Evolutionary conservation across 1,140 invertebrate genomes (phyloP), one percentile per base, ranked within the genome.

Genomic region (Saxidomus purpurata): DNA sequence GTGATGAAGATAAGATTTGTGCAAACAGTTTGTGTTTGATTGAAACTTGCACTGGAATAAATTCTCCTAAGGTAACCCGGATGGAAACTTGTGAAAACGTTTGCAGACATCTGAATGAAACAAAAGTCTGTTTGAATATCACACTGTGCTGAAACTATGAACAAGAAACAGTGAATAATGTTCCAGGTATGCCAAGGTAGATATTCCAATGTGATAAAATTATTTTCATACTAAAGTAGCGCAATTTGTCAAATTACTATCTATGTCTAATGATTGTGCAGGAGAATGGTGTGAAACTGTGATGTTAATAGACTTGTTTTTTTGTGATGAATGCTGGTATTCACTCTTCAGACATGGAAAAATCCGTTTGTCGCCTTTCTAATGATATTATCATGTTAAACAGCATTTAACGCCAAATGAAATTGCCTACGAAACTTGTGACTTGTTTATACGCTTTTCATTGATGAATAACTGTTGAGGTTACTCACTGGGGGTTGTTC

Each of bases 361-460:
- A 38, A 71, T 71, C 67, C 34, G 67, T 71, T 71, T 71, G 67
- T 71, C 67, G 67, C 67, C 67, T 71, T 38, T 38, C 67, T 71
- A 71, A 71, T 71, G 67, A 40, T 71, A 71, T 38, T 71, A 71
- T 71, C 67, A 38, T 71, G 67, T 71, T 71, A 36, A 71, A 71
- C 34, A 38, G 67, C 4, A 38, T 71, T 71, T 38, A 71, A 71
- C 38, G 67, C 67, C 67, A 71, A 36, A 40, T 71, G 19, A 71
- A 40, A 71, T 36, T 19, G 67, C 36, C 1, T 71, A 38, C 13
- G 2, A 31, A 71, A 71, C 31, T 13, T 38, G 34, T 38, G 25
- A 71, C 34, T 71, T 40, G 67, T 71, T 71, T 71, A 71, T 71
- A 38, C 8, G 67, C 34, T 71, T 71, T 71, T 71, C 67, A 71